These are phyloP conservation scores for Hirundichthys speculiger DNA, from an alignment of 2,113 vertebrate genomes.

Conservation along the genomic window DNA sequence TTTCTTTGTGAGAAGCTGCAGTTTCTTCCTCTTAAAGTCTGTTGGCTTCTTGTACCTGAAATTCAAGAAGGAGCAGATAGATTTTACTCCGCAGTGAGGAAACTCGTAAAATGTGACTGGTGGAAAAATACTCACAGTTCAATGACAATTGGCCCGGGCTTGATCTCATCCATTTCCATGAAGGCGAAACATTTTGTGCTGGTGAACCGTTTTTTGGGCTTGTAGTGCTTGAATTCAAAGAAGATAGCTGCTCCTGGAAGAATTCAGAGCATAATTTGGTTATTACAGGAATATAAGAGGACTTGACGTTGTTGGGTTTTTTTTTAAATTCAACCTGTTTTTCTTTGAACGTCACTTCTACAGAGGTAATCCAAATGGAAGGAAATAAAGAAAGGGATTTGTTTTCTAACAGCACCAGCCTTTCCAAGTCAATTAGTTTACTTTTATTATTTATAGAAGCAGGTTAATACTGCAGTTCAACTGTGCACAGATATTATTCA, in stretches of 20 bases:
- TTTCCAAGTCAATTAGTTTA: too few species aligned
- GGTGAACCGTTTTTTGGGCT: conserved; percentile 97
- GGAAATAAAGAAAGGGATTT: too few species aligned
- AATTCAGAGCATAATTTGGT: background rate
- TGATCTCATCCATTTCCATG: conserved; percentile 99
- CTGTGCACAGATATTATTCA: too few species aligned
- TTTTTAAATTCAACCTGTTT: too few species aligned
- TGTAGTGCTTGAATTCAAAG: conserved; percentile 99
- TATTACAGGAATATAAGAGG: background rate
- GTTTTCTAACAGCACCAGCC: too few species aligned
- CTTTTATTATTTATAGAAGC: too few species aligned
- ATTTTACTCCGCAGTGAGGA: background rate
- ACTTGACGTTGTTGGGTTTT: background rate
- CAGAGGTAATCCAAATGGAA: too few species aligned
- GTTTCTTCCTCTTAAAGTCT: conserved; percentile 98
- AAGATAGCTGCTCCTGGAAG: conserved; percentile 94
- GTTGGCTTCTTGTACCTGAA: conserved; percentile 98
- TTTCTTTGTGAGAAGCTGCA: conserved; percentile 97
- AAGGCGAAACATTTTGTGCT: conserved; percentile 99
- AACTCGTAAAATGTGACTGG: too few species aligned
- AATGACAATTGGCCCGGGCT: conserved; percentile 92
- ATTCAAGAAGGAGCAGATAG: background rate
- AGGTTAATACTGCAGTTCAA: too few species aligned
- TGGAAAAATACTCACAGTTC: conserved; percentile 89
- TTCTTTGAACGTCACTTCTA: too few species aligned